Evolutionary conservation across 2,888 invertebrate species (phyloP), one percentile per base, ranked within the genome.

Genomic region (Diadegma fenestrale): DNA sequence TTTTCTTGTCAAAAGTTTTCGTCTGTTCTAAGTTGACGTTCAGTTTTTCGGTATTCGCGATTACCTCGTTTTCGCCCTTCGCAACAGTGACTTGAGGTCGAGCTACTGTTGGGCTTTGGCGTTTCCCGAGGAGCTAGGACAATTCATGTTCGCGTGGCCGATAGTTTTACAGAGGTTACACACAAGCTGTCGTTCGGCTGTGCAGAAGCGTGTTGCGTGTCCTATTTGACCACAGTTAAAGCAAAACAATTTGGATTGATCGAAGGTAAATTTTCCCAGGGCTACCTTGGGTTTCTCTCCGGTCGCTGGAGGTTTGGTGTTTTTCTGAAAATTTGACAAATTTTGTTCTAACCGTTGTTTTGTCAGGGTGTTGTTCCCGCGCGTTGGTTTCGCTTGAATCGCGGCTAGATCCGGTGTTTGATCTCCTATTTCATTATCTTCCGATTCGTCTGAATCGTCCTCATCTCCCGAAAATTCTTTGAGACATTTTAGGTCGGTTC

Each of bases 111-210:
- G 83, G 83, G 73, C 54, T 48, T 77, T 14, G 19, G 12, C 80
- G 83, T 86, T 86, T 86, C 80, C 86, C 86, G 45, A 37, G 69
- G 68, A 69, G 12, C 54, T n/a, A 14, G 75, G 80, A 22, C 80
- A 85, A 37, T 85, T 48, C 12, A 33, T 14, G 45, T 86, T 86
- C 3, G 37, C 37, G 30, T 86, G 86, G 1, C 83, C 85, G 10
- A 10, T 76, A 1, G 8, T 45, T 14, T 43, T 22, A 14, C 82
- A 83, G 22, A 69, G 30, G 17, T 41, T 58, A 63, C 87, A 87
- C 5, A 81, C 68, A 0, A 41, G 22, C 61, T 81, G 80, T 2
- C 73, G 61, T 1, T 68, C 63, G 41, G 78, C 48, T 8, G 61
- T 82, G 43, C 83, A 87, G 12, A 17, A 69, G 30, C 83, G 83